Evolutionary conservation across 92 coral and sea anemone genomes (phyloP).

Genomic region (Ricordea florida): DNA sequence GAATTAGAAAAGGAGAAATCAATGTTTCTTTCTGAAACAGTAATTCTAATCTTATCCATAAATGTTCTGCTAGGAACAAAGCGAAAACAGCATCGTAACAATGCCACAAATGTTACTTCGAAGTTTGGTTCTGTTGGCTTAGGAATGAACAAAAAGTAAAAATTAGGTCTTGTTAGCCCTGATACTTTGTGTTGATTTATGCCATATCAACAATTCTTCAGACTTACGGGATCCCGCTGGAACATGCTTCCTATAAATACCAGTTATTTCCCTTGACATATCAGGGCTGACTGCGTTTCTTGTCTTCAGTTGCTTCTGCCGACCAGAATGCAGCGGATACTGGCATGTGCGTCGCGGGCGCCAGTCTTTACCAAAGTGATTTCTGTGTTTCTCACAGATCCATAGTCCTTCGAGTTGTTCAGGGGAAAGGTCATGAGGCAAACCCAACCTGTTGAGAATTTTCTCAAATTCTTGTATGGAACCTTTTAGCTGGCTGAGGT

Average conservation of each 20-base stretch:
- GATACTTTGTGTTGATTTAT: not conserved
- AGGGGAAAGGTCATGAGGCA: conserved; percentile 45
- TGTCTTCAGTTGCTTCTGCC: conserved; percentile 47
- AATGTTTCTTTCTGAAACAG: no score
- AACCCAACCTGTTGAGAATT: conserved; percentile 53
- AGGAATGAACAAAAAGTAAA: no score
- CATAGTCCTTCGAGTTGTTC: conserved; percentile 55
- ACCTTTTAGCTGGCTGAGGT: conserved; percentile 16
- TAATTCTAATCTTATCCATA: no score
- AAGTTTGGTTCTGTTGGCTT: no score
- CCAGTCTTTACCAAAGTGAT: conserved; percentile 58
- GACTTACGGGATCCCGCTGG: conserved; percentile 71
- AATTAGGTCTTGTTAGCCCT: no score
- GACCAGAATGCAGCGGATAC: conserved; percentile 63
- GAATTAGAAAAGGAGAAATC: no score
- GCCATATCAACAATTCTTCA: not conserved
- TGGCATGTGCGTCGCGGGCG: conserved; percentile 64
- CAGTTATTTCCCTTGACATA: conserved; percentile 58
- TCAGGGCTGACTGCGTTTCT: conserved; percentile 46
- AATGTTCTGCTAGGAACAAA: no score
- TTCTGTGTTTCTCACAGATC: conserved; percentile 66
- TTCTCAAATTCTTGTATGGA: conserved; percentile 48
- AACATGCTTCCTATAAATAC: conserved; percentile 45
- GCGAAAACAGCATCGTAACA: no score
- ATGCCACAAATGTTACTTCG: no score